Conservation (phyloP, 2,888 invertebrate genomes). For the Zygogramma bicolorata region DNA sequence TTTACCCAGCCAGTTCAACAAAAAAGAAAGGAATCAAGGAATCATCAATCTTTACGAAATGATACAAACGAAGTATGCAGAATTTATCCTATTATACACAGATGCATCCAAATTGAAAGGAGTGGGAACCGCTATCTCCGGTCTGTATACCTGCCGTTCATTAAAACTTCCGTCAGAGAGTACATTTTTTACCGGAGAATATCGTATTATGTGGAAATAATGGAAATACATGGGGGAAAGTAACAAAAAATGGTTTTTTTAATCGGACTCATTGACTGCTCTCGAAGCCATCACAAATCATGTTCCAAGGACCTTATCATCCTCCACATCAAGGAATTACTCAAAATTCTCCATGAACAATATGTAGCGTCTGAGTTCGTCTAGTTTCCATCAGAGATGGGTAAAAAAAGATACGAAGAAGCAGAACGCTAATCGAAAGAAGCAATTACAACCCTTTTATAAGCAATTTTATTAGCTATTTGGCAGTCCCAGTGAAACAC, state of each 20-base stretch:
- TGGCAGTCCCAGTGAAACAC: background rate
- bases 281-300: no score
- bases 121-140: background rate
- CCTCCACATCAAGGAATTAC: background rate
- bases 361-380: background rate
- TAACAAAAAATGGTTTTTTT: background rate
- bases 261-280: no score
- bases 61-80: no score
- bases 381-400: background rate
- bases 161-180: background rate
- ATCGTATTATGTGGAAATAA: background rate
- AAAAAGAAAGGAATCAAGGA: background rate
- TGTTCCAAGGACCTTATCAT: background rate
- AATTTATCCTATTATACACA: no score
- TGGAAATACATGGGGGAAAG: background rate
- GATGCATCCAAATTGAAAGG: no score
- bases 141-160: background rate
- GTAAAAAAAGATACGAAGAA: background rate
- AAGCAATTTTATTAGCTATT: background rate
- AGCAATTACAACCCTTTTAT: background rate
- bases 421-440: background rate
- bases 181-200: background rate
- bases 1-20: background rate
- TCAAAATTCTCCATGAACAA: background rate
- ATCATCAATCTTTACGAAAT: background rate